Base-by-base conservation (phyloP, 2,113 vertebrate genomes). In the Callospermophilus lateralis region DNA sequence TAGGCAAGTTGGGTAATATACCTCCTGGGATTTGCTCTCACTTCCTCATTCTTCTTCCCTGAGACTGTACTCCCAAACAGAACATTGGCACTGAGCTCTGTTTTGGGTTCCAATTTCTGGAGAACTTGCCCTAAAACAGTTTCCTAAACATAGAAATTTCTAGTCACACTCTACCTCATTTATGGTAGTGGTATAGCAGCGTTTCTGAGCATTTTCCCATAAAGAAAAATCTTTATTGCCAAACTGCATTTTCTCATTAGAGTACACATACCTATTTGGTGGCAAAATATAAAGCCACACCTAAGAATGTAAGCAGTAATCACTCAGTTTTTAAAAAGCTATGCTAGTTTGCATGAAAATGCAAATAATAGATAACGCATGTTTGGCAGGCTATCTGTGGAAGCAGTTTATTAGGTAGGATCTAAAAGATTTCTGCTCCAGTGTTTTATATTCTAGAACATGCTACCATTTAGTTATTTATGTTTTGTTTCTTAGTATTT, bases 211-310 rank as follows among this genome's bases (percentile, higher is more conserved):
- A 42, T 16, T 80, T 84, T 73, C 16, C 32, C 53, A 9, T 51
- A n/a, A 67, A 67, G 39, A 94, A 73, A 32, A 77, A 24, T 90
- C 37, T 78, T 61, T 24, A 65, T 20, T 19, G 12, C 15, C 79
- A 89, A 79, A 4, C 67, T 53, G 17, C 24, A 9, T 74, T 70
- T 89, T 94, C 20, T 91, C 72, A 67, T 87, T 63, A 74, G 72
- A 16, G 67, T 15, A 51, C 3, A 58, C 15, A 51, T 39, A 68
- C 51, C 78, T 51, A 65, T 51, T 34, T 63, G 17, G 81, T 70
- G 45, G n/a, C 45, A 89, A 85, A 90, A 77, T 89, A 80, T 19
- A 63, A 94, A 65, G 84, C 68, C 84, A 78, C 26, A 94, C 30
- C 12, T 5, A 85, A 55, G 32, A 79, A 77, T 84, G 53, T 65